Evolutionary conservation across 1,140 invertebrate species (phyloP).

Genomic region (Drosophila sproati): DNA sequence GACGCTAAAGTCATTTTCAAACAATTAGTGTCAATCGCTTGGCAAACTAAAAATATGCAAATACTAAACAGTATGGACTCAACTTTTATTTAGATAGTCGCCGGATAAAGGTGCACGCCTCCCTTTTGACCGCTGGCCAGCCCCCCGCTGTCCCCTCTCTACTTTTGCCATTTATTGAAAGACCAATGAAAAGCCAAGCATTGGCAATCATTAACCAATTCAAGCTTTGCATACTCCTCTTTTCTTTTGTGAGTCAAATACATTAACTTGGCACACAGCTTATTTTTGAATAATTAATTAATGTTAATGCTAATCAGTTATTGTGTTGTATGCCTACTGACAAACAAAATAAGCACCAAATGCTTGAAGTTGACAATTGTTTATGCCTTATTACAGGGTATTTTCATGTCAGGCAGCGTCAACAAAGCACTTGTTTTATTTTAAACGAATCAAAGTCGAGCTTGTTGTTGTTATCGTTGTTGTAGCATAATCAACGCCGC

Average conservation of each 20-base stretch:
- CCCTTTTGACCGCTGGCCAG: neutral
- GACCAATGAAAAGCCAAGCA: slow-evolving; percentile 17
- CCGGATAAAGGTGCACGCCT: slow-evolving; percentile 26
- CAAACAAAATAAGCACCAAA: neutral
- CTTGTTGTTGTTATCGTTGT: slow-evolving; percentile 23
- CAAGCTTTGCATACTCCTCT: neutral
- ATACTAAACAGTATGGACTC: slow-evolving; percentile 52
- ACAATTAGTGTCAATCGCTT: slow-evolving; percentile 81
- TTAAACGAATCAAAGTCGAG: slow-evolving; percentile 66
- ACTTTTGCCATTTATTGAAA: neutral
- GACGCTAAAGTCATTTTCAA: slow-evolving; percentile 64
- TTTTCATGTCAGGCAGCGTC: neutral
- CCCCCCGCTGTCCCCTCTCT: neutral
- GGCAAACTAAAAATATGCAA: slow-evolving; percentile 78
- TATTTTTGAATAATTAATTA: neutral
- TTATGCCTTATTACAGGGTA: slow-evolving; percentile 11
- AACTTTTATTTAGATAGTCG: slow-evolving; percentile 39
- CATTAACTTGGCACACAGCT: neutral
- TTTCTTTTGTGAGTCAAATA: neutral
- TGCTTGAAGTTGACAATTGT: neutral
- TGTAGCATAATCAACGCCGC: slow-evolving; percentile 69
- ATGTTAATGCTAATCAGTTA: neutral
- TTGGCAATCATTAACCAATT: slow-evolving; percentile 3
- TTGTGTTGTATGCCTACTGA: too few relatives aligned
- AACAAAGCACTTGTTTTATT: slow-evolving; percentile 3